Conservation (phyloP, 2,888 invertebrate genomes). For the Xylota segnis region DNA sequence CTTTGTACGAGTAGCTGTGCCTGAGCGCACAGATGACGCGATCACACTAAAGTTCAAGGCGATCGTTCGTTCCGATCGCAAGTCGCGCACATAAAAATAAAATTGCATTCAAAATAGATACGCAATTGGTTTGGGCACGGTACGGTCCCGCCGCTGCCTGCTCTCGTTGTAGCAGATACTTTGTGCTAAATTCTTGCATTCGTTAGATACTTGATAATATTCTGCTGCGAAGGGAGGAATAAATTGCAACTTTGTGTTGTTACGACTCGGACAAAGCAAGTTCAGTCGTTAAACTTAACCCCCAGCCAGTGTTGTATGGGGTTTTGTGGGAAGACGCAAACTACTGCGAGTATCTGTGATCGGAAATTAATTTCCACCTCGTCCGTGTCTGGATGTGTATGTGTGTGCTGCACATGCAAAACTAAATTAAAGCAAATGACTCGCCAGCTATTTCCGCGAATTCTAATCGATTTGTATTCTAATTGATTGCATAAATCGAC, state of each 20-base stretch:
- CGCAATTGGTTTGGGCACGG: conserved; percentile 16
- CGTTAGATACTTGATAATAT: conserved; percentile 27
- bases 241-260: conserved; percentile 10
- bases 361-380: not conserved
- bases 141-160: too few relatives aligned
- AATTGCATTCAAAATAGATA: conserved; percentile 36
- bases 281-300: conserved; percentile 58
- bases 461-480: conserved; percentile 52
- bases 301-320: not conserved
- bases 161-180: conserved; percentile 5
- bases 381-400: not conserved
- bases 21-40: conserved; percentile 40
- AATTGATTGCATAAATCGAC: conserved; percentile 51
- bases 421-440: conserved; percentile 45
- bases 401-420: conserved; percentile 5
- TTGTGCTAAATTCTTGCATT: conserved; percentile 26
- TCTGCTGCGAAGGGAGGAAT: not conserved
- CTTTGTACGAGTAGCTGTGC: conserved; percentile 35
- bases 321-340: conserved; percentile 6
- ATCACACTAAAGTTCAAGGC: conserved; percentile 61
- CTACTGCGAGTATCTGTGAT: not conserved
- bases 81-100: conserved; percentile 1
- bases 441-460: conserved; percentile 18
- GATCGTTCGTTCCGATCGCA: conserved; percentile 41
- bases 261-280: conserved; percentile 12